phyloP scores from a whole-genome alignment of 2,888 invertebrate species.

The Parnassius mnemosyne region DNA sequence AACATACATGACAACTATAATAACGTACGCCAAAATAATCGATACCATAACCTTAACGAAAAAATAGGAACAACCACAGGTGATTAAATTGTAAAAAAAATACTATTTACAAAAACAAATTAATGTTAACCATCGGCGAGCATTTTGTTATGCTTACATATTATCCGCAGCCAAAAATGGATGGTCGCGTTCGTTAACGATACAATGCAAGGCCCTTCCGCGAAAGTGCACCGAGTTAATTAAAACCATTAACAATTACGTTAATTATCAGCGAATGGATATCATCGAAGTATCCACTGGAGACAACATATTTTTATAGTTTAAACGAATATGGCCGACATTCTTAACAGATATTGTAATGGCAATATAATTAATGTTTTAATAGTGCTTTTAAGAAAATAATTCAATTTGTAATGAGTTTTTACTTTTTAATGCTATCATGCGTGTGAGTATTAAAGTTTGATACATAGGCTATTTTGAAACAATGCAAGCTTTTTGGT shows the following conservation, averaged over 20 bases:
- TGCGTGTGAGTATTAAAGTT: no score
- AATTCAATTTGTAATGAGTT: slow-evolving; percentile 3
- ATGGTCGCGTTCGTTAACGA: slow-evolving; percentile 27
- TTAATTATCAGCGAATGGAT: slow-evolving; percentile 36
- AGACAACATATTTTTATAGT: slow-evolving; percentile 10
- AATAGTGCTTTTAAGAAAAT: slow-evolving; percentile 9
- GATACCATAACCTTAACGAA: slow-evolving; percentile 5
- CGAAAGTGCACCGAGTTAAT: slow-evolving; percentile 34
- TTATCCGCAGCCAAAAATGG: slow-evolving; percentile 29
- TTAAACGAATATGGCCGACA: slow-evolving; percentile 4
- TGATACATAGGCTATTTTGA: no score
- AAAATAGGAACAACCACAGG: background rate
- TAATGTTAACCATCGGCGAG: slow-evolving; percentile 5
- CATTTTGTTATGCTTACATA: slow-evolving; percentile 20
- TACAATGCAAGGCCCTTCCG: slow-evolving; percentile 30
- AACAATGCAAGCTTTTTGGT: no score
- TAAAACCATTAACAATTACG: slow-evolving; percentile 36
- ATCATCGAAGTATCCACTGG: slow-evolving; percentile 25
- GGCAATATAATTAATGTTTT: slow-evolving; percentile 20
- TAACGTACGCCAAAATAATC: background rate
- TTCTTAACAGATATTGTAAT: slow-evolving; percentile 13
- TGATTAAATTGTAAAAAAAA: slow-evolving; percentile 11
- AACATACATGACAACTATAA: no score
- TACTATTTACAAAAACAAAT: slow-evolving; percentile 11
- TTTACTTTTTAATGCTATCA: slow-evolving; percentile 10